Base-by-base conservation (phyloP, 2,888 invertebrate species). In the Andrena marginata region DNA sequence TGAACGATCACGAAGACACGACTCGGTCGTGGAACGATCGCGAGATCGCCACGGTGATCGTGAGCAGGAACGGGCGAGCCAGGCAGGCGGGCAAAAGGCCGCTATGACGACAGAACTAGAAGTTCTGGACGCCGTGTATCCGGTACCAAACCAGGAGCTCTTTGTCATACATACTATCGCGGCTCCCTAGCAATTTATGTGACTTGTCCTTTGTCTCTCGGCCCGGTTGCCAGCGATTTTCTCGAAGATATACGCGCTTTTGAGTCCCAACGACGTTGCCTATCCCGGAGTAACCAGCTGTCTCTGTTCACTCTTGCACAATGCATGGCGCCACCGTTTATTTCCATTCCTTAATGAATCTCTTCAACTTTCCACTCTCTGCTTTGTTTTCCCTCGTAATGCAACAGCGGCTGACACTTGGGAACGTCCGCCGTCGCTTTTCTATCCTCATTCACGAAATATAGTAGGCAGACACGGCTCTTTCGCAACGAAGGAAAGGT, bases 1-100 rank as follows among this genome's bases (percentile, higher is more conserved):
- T 69, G 78, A 70, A 73, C 81, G 73, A 67, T 78, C 73, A 81
- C 81, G 81, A 78, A 67, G 78, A 70, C 81, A 69, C 73, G 79
- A 78, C 59, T n/a, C 8, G 69, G 23, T 26, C 26, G 31, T 16
- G 70, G 60, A 75, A 62, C 71, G 80, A 82, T 65, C 60, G 29
- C 29, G 8, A 49, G 56, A 59, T 63, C 54, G 13, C 54, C 16
- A 16, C 7, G 20, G 1, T 20, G 64, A 80, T 77, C 70, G 74
- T 49, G 60, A 71, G 56, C 49, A 16, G 63, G 56, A 56, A n/a
- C 31, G 59, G 48, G 31, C n/a, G 13, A n/a, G 29, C 26, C 42
- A 16, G 63, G 31, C n/a, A n/a, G 31, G 26, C 35, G 10, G 56
- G 62, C 51, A 49, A 80, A 56, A 54, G 67, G 31, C 64, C 7